A percentile compares a stretch with the other conserved stretches of the same genome.
phyloP scores from a whole-genome alignment of 2,888 invertebrate species.

The Cephus spinipes region DNA sequence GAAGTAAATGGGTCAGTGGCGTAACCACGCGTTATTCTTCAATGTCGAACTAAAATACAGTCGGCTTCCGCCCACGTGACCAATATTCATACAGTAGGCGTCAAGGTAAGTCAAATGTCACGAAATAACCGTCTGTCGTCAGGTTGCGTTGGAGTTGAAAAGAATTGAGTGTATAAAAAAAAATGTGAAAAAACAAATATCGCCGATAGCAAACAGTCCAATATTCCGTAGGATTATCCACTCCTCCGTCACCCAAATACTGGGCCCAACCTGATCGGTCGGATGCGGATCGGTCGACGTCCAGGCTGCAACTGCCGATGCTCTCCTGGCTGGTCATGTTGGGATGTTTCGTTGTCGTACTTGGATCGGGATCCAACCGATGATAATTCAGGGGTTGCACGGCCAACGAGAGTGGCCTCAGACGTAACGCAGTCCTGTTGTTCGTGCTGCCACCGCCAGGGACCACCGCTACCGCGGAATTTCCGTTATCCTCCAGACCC shows the following conservation, averaged over 20 bases:
- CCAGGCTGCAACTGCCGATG: slow-evolving; percentile 88
- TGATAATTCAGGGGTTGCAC: slow-evolving; percentile 63
- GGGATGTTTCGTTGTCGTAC: slow-evolving; percentile 30
- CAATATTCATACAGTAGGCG: not conserved
- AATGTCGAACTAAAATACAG: not conserved
- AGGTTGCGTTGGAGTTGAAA: not conserved
- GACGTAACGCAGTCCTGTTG: slow-evolving; percentile 46
- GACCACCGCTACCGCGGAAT: slow-evolving; percentile 46
- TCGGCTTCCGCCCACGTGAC: not conserved
- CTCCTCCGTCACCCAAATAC: not conserved
- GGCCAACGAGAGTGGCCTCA: slow-evolving; percentile 59
- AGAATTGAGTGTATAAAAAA: not conserved
- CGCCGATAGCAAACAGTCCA: not conserved
- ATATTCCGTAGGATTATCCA: not conserved
- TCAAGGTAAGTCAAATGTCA: not conserved
- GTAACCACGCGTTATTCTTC: not conserved
- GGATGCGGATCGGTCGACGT: slow-evolving; percentile 77
- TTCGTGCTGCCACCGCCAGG: slow-evolving; percentile 44
- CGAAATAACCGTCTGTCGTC: not conserved
- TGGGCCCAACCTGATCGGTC: slow-evolving; percentile 63
- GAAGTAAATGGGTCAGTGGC: not conserved
- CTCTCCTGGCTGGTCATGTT: slow-evolving; percentile 74
- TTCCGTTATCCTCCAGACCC: slow-evolving; percentile 53
- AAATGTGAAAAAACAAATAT: not conserved
- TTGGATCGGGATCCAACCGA: slow-evolving; percentile 55